Conservation (phyloP, 1,140 invertebrate species). For the Armadillidium nasatum region DNA sequence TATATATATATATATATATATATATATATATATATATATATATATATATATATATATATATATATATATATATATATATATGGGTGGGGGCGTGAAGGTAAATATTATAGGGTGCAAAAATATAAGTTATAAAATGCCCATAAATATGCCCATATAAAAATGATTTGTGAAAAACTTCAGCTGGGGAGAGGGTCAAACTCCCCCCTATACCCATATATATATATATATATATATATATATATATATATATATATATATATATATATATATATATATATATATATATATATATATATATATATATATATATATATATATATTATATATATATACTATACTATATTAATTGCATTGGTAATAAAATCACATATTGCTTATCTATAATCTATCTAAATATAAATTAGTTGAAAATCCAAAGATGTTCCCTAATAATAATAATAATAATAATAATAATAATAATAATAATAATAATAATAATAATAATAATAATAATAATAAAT, state of each 20-base stretch:
- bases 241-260: slow-evolving; percentile 13
- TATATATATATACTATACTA: not conserved
- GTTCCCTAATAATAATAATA: no score
- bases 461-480: no score
- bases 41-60: slow-evolving; percentile 12
- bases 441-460: no score
- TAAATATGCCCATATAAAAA: not conserved
- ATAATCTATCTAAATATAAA: no score
- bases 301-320: slow-evolving; percentile 2
- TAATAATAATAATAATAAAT: no score
- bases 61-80: slow-evolving; percentile 15
- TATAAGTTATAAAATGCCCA: not conserved
- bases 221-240: slow-evolving; percentile 8
- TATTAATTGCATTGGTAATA: not conserved
- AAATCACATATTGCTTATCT: no score
- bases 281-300: slow-evolving; percentile 10
- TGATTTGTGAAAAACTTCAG: not conserved
- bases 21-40: slow-evolving; percentile 8
- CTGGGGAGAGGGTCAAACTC: not conserved
- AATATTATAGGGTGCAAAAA: not conserved
- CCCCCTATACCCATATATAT: not conserved
- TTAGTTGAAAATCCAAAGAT: no score
- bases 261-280: not conserved
- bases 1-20: not conserved
- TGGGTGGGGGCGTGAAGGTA: not conserved